Evolutionary conservation across 2,113 vertebrate genomes (phyloP).

Genomic region (Chelonoidis abingdonii): DNA sequence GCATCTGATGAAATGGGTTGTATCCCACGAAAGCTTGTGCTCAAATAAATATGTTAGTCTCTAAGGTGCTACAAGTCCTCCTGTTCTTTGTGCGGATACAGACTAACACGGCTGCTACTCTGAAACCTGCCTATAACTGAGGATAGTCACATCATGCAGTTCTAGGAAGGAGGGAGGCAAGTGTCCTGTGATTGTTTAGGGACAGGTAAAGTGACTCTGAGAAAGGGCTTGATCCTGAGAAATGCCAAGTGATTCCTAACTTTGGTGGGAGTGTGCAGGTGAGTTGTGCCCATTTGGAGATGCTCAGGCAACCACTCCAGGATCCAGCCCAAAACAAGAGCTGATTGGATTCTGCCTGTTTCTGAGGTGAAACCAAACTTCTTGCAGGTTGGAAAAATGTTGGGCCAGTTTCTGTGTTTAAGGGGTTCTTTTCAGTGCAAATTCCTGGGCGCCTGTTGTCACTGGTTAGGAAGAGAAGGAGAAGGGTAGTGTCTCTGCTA

Average conservation of each 20-base stretch:
- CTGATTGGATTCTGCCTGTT: not conserved
- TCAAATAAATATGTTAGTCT: too few species aligned
- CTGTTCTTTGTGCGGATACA: too few species aligned
- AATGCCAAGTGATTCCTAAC: accelerated
- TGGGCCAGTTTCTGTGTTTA: not conserved
- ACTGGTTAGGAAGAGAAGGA: not conserved
- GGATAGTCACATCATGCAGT: not conserved
- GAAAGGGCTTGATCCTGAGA: not conserved
- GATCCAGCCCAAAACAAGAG: accelerated
- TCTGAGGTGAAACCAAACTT: not conserved
- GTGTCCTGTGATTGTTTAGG: not conserved
- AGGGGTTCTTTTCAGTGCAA: accelerated
- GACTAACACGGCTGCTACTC: too few species aligned
- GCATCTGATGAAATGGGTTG: too few species aligned
- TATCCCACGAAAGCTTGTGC: too few species aligned
- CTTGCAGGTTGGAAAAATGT: not conserved
- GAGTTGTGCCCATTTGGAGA: not conserved
- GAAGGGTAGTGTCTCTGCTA: not conserved
- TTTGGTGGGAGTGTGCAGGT: not conserved
- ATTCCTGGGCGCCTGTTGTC: not conserved
- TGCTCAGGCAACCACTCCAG: not conserved
- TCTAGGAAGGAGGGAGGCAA: not conserved
- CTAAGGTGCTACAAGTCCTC: too few species aligned
- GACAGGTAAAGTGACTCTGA: accelerated
- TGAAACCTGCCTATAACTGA: not conserved